A percentile compares a stretch with the other conserved stretches of the same genome.
These are phyloP conservation scores for Ichneumoninae sp. DNA, from an alignment of 2,888 invertebrate species.

Conservation along the genomic window DNA sequence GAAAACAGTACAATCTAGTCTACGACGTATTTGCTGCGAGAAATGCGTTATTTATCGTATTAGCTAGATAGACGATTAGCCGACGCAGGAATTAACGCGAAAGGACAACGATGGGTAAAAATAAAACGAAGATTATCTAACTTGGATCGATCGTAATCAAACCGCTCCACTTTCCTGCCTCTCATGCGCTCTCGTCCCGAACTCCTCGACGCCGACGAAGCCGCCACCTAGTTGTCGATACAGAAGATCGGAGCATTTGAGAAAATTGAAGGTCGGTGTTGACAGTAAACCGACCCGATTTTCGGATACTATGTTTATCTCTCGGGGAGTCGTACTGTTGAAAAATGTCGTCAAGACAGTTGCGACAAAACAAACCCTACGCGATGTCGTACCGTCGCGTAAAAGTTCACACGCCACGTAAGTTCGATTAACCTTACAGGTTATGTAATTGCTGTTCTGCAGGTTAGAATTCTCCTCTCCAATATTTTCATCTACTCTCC, in stretches of 20 bases:
- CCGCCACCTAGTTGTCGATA: background rate
- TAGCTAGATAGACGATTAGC: background rate
- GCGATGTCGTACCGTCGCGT: conserved; percentile 44
- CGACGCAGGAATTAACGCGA: background rate
- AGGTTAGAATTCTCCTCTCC: conserved; percentile 35
- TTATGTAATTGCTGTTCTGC: conserved; percentile 58
- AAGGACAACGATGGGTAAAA: background rate
- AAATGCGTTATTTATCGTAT: background rate
- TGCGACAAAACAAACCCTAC: conserved; percentile 7
- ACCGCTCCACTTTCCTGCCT: background rate
- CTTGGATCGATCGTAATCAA: background rate
- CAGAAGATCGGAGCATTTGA: conserved; percentile 3
- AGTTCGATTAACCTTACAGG: conserved; percentile 58
- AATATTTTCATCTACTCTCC: background rate
- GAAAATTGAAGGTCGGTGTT: conserved; percentile 12
- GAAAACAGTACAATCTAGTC: background rate
- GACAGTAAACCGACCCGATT: conserved; percentile 43
- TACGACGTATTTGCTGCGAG: background rate
- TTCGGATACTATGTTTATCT: conserved; percentile 63
- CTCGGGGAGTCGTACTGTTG: conserved; percentile 60
- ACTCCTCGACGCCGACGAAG: background rate
- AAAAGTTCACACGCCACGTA: conserved; percentile 47
- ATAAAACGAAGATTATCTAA: background rate
- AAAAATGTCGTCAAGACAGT: conserved; percentile 49
- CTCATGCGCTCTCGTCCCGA: background rate